These are phyloP conservation scores for Pollenia amentaria DNA, from an alignment of 2,888 invertebrate species.

Conservation along the genomic window DNA sequence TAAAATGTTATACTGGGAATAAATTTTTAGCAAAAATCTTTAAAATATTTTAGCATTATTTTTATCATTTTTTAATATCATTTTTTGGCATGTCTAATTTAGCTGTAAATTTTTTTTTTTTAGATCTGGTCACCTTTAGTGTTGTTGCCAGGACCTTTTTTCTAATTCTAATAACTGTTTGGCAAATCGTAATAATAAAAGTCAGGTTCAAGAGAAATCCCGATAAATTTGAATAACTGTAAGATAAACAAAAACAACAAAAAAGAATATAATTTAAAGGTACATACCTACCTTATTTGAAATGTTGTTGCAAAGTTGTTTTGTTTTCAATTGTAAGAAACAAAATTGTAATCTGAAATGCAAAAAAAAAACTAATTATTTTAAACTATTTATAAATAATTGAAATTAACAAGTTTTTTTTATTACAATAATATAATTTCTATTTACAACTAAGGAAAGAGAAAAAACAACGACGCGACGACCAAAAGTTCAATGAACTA, in stretches of 20 bases:
- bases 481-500: slow-evolving; percentile 71
- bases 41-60: no score
- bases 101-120: slow-evolving; percentile 15
- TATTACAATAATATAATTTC: slow-evolving; percentile 26
- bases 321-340: slow-evolving; percentile 19
- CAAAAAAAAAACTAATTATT: slow-evolving; percentile 55
- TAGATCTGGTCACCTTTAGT: no score
- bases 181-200: slow-evolving; percentile 12
- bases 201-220: slow-evolving; percentile 44
- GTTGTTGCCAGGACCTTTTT: no score
- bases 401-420: slow-evolving; percentile 67
- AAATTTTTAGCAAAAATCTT: no score
- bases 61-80: no score
- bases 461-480: slow-evolving; percentile 18
- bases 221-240: slow-evolving; percentile 13
- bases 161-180: slow-evolving; percentile 3
- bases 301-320: slow-evolving; percentile 24
- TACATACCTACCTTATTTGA: slow-evolving; percentile 22
- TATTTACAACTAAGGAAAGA: slow-evolving; percentile 67
- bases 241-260: not conserved
- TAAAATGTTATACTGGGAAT: no score
- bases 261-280: not conserved
- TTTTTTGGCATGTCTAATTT: no score
- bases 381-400: slow-evolving; percentile 70
- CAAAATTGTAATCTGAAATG: slow-evolving; percentile 67